These are phyloP conservation scores for Thaumatotibia leucotreta DNA, from an alignment of 1,140 invertebrate genomes.

Conservation along the genomic window DNA sequence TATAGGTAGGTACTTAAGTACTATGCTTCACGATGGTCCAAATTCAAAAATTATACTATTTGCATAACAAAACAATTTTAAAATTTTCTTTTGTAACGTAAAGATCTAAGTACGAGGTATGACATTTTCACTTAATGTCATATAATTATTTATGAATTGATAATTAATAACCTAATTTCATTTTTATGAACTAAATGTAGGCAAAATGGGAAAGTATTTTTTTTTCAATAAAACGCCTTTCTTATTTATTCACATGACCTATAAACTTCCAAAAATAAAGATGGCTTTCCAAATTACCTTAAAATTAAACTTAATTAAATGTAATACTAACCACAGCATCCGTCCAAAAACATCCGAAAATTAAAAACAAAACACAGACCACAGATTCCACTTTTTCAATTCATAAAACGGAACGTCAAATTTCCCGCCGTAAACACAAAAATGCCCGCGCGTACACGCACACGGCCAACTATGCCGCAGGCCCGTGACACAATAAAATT, in stretches of 20 bases:
- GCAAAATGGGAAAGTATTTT: too few relatives aligned
- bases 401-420: slow-evolving; percentile 23
- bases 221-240: too few relatives aligned
- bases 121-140: too few relatives aligned
- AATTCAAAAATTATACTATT: too few relatives aligned
- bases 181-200: not conserved
- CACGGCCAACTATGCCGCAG: slow-evolving; percentile 31
- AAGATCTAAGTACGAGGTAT: too few relatives aligned
- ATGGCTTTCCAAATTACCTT: not conserved
- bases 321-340: not conserved
- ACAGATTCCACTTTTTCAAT: not conserved
- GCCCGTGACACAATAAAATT: slow-evolving; percentile 49
- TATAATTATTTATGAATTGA: too few relatives aligned
- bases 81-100: too few relatives aligned
- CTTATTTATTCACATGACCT: not conserved
- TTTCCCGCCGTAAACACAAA: slow-evolving; percentile 19
- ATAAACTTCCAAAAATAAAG: not conserved
- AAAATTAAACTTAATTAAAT: not conserved
- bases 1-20: too few relatives aligned
- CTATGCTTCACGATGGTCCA: too few relatives aligned
- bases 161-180: not conserved
- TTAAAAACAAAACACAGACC: not conserved
- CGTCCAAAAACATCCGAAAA: not conserved
- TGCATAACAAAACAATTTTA: too few relatives aligned
- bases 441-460: slow-evolving; percentile 28